These are phyloP conservation scores for Ceratina japonica DNA, from an alignment of 1,140 invertebrate genomes.

Conservation along the genomic window DNA sequence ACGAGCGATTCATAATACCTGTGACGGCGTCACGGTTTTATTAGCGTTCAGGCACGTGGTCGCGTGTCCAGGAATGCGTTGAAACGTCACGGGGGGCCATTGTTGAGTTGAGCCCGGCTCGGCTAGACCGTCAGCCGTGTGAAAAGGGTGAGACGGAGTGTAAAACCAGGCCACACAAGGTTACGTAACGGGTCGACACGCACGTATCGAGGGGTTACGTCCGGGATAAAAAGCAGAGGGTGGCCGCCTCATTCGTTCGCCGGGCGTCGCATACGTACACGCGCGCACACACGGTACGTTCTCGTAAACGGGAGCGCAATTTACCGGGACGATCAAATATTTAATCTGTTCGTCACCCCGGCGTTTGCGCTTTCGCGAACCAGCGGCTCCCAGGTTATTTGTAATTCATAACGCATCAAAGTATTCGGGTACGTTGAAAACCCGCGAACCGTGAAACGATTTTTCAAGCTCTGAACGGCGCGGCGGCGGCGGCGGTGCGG, in stretches of 20 bases:
- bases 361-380: not conserved
- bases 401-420: constrained; percentile 55
- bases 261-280: no score
- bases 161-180: constrained; percentile 44
- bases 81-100: not conserved
- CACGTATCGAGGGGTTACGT: constrained; percentile 12
- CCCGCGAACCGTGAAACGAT: constrained; percentile 22
- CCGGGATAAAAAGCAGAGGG: not conserved
- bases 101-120: not conserved
- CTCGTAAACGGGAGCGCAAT: not conserved
- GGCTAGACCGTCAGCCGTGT: constrained; percentile 35
- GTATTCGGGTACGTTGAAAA: not conserved
- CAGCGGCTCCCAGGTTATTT: constrained; percentile 27
- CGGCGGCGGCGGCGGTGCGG: no score
- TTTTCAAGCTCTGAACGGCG: constrained; percentile 3
- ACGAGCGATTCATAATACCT: not conserved
- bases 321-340: constrained; percentile 46
- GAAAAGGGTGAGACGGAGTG: constrained; percentile 22
- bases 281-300: not conserved
- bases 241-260: not conserved
- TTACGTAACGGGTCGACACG: constrained; percentile 37
- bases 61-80: constrained; percentile 1
- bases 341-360: constrained; percentile 36
- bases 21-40: constrained; percentile 2
- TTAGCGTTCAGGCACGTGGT: not conserved